These are phyloP conservation scores for Chitala chitala DNA, from an alignment of 2,113 vertebrate species.

Conservation along the genomic window DNA sequence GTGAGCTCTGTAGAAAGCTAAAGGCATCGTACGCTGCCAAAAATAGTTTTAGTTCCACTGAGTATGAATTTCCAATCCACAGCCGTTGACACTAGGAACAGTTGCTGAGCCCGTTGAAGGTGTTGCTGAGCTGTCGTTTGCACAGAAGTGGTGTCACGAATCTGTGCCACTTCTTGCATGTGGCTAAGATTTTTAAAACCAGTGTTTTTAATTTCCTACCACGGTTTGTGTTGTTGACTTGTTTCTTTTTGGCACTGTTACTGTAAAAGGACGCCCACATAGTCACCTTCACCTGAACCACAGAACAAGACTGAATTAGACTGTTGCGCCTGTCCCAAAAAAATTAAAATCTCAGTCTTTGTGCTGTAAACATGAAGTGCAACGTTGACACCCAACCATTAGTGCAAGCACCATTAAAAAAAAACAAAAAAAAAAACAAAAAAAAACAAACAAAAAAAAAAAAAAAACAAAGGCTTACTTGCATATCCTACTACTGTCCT, in stretches of 20 bases:
- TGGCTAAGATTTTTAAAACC: conserved; percentile 85
- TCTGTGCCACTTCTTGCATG: conserved; percentile 98
- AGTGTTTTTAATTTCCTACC: conserved; percentile 67
- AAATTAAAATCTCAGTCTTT: conserved; percentile 81
- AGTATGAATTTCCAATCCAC: conserved; percentile 96
- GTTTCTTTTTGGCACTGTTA: conserved; percentile 80
- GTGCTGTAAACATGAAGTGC: conserved; percentile 84
- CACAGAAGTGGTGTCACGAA: conserved; percentile 97
- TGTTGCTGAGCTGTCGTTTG: conserved; percentile 99
- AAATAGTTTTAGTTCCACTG: conserved; percentile 94
- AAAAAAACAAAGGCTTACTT: conserved; percentile 87
- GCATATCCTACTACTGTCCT: conserved; percentile 91
- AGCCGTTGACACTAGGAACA: conserved; percentile 94
- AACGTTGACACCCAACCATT: conserved; percentile 75
- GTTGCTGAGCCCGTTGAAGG: conserved; percentile 98
- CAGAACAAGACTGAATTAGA: conserved; percentile 92
- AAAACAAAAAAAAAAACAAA: conserved; percentile 28
- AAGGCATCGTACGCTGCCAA: conserved; percentile 99
- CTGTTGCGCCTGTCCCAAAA: conserved; percentile 73
- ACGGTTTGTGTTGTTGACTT: conserved; percentile 35
- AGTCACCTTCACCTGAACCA: conserved; percentile 72
- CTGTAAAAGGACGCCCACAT: conserved; percentile 97
- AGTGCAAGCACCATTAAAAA: conserved; percentile 76
- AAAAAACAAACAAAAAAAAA: conserved; percentile 27
- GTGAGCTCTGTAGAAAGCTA: conserved; percentile 87